Evolutionary conservation across 2,888 invertebrate genomes (phyloP).

Genomic region (Boloria selene): DNA sequence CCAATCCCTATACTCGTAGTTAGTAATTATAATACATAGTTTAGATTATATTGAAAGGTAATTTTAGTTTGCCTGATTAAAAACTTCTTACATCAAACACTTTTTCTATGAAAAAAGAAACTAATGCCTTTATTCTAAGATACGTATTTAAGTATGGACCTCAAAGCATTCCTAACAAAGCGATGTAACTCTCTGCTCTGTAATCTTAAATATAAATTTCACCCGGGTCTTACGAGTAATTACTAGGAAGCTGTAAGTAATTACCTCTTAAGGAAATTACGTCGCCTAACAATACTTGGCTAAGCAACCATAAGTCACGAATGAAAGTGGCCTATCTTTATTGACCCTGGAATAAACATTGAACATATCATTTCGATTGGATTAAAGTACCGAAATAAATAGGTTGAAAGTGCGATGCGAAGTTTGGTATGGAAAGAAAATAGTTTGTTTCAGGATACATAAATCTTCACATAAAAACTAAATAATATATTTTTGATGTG

Average conservation of each 20-base stretch:
- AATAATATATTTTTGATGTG: too few species aligned
- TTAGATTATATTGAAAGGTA: too few species aligned
- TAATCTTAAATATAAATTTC: slow-evolving; percentile 36
- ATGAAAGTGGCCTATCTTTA: slow-evolving; percentile 41
- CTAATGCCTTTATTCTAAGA: neutral
- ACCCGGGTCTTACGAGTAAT: slow-evolving; percentile 40
- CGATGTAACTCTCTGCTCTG: slow-evolving; percentile 19
- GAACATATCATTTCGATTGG: slow-evolving; percentile 23
- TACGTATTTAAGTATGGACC: neutral
- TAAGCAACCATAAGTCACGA: slow-evolving; percentile 41
- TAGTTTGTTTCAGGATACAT: neutral
- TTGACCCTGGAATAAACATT: slow-evolving; percentile 31
- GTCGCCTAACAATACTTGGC: slow-evolving; percentile 40
- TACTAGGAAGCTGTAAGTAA: slow-evolving; percentile 43
- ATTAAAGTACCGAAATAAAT: slow-evolving; percentile 28
- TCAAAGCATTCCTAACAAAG: slow-evolving; percentile 6
- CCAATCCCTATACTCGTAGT: slow-evolving; percentile 12
- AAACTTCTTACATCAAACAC: too few species aligned
- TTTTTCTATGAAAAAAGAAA: too few species aligned
- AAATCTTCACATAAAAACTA: too few species aligned
- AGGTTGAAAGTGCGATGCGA: slow-evolving; percentile 9
- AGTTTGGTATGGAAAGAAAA: slow-evolving; percentile 18
- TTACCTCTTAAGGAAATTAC: slow-evolving; percentile 44
- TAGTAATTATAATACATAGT: neutral
- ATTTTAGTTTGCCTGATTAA: too few species aligned